A percentile compares a stretch with the other conserved stretches of the same genome.
Conservation (phyloP, 2,888 invertebrate species). For the Dorcus hopei region DNA sequence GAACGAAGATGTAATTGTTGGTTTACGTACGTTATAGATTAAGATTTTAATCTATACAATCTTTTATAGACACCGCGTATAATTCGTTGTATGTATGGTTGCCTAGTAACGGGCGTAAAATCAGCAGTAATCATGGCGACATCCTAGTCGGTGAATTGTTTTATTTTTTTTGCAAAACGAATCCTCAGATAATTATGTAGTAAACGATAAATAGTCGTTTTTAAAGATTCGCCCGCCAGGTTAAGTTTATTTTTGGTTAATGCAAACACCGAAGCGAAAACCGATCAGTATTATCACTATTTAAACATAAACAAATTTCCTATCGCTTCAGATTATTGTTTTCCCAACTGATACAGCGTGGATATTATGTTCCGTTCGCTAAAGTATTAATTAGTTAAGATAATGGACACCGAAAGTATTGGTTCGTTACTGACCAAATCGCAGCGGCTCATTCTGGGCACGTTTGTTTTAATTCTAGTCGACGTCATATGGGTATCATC, state of each 20-base stretch:
- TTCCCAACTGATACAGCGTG: neutral
- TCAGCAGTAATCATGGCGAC: neutral
- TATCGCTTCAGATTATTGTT: neutral
- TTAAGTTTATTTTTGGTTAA: neutral
- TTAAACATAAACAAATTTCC: neutral
- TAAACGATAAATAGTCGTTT: neutral
- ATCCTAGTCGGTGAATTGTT: neutral
- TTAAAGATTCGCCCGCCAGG: neutral
- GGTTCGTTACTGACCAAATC: conserved; percentile 59
- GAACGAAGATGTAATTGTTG: too few species aligned
- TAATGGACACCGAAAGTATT: conserved; percentile 38
- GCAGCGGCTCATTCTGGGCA: conserved; percentile 77
- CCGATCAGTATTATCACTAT: too few species aligned
- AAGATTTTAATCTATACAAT: too few species aligned
- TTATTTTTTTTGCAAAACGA: too few species aligned
- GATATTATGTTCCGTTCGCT: neutral
- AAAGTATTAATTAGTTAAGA: too few species aligned
- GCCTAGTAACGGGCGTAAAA: conserved; percentile 8
- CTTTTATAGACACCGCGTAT: too few species aligned
- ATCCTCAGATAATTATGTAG: too few species aligned
- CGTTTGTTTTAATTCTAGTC: conserved; percentile 82
- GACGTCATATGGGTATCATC: conserved; percentile 96
- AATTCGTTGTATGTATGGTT: conserved; percentile 8
- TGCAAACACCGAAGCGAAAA: neutral
- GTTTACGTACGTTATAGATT: too few species aligned